Evolutionary conservation across 2,888 invertebrate species (phyloP).

Genomic region (Melieria picta): DNA sequence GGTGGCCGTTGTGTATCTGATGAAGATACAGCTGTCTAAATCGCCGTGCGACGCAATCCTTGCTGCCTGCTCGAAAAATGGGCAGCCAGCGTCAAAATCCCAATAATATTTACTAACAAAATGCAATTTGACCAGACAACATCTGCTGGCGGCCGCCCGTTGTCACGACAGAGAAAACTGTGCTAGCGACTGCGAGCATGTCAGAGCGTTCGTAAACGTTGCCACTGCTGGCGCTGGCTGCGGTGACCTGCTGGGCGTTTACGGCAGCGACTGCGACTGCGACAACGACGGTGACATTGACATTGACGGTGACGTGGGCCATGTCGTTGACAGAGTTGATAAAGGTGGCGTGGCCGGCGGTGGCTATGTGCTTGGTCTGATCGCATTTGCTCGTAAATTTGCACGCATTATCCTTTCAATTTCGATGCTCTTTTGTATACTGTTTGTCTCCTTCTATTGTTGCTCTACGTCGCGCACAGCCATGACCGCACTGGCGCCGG

Average conservation of each 20-base stretch:
- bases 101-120: constrained; percentile 59
- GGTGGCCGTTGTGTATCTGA: constrained; percentile 65
- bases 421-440: constrained; percentile 54
- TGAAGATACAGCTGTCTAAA: constrained; percentile 60
- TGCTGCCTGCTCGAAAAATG: constrained; percentile 28
- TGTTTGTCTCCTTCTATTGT: constrained; percentile 57
- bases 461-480: constrained; percentile 42
- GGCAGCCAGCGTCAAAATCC: constrained; percentile 38
- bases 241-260: constrained; percentile 13
- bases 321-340: constrained; percentile 36
- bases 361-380: constrained; percentile 57
- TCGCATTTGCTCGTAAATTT: constrained; percentile 60
- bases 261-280: constrained; percentile 4
- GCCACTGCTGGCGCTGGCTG: constrained; percentile 36
- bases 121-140: constrained; percentile 59
- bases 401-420: constrained; percentile 57
- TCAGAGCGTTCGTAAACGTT: constrained; percentile 14
- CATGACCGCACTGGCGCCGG: constrained; percentile 20
- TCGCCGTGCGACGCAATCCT: constrained; percentile 16
- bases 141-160: constrained; percentile 45
- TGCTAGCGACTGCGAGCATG: constrained; percentile 31
- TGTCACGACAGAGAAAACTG: constrained; percentile 25
- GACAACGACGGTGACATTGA: constrained; percentile 14
- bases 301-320: constrained; percentile 18
- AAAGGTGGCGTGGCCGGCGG: constrained; percentile 56